These are phyloP conservation scores for Charina bottae DNA, from an alignment of 2,113 vertebrate species.

Conservation along the genomic window DNA sequence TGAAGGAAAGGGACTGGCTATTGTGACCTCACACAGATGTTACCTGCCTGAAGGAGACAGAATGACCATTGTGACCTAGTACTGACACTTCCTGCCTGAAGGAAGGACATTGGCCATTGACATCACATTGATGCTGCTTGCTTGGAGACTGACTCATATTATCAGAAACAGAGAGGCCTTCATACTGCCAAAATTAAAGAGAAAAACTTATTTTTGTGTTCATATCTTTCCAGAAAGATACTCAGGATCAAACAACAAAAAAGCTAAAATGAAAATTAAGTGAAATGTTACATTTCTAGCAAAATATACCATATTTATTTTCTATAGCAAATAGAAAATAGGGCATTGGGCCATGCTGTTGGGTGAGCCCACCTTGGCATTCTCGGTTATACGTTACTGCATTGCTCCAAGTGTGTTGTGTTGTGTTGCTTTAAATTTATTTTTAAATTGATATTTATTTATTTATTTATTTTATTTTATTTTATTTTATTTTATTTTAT, in stretches of 20 bases:
- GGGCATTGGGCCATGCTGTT: not conserved
- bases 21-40: not conserved
- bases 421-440: not conserved
- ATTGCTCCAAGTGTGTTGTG: not conserved
- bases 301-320: not conserved
- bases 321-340: not conserved
- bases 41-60: not conserved
- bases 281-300: not conserved
- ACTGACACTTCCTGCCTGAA: not conserved
- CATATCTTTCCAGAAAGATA: not conserved
- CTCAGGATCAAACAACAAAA: not conserved
- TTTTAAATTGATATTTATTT: not conserved
- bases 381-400: not conserved
- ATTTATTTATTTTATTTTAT: too few relatives aligned
- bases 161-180: not conserved
- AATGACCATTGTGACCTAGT: not conserved
- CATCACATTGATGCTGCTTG: not conserved
- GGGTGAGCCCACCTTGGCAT: not conserved
- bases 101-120: not conserved
- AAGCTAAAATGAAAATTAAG: not conserved
- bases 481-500: too few relatives aligned
- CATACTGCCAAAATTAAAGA: not conserved
- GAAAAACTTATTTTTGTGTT: not conserved
- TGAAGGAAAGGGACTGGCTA: not conserved
- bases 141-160: not conserved